These are phyloP conservation scores for Zhengitettix transpicula DNA, from an alignment of 2,888 invertebrate genomes.

Conservation along the genomic window DNA sequence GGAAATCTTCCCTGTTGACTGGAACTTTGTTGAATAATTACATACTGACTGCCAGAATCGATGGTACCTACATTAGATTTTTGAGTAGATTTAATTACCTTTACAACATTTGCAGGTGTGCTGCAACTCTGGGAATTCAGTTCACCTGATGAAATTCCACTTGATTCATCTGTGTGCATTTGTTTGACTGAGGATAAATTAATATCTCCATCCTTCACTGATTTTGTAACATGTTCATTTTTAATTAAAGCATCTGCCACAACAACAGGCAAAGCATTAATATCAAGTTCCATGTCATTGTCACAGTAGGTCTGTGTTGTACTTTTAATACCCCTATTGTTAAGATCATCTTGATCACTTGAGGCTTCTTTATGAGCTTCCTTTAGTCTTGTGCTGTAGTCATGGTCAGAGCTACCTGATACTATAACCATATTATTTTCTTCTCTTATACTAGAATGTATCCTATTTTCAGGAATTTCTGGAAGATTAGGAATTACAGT, in stretches of 20 bases:
- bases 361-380: neutral
- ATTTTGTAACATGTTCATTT: conserved; percentile 2
- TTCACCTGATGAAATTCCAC: too few relatives aligned
- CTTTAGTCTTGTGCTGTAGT: neutral
- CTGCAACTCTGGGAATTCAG: neutral
- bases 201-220: too few relatives aligned
- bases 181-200: too few relatives aligned
- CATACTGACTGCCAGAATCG: conserved; percentile 18
- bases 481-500: conserved; percentile 41
- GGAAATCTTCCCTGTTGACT: conserved; percentile 22
- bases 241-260: conserved; percentile 41
- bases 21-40: conserved; percentile 22
- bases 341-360: neutral
- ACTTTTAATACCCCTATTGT: neutral
- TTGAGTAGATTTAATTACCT: neutral
- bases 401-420: neutral
- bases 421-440: neutral
- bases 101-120: neutral
- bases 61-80: neutral
- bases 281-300: conserved; percentile 34
- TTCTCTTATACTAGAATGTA: neutral
- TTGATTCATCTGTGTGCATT: too few relatives aligned
- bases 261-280: conserved; percentile 61
- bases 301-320: neutral
- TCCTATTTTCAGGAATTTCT: conserved; percentile 26